These are phyloP conservation scores for Psittacula echo DNA, from an alignment of 2,797 vertebrate genomes.

Conservation along the genomic window DNA sequence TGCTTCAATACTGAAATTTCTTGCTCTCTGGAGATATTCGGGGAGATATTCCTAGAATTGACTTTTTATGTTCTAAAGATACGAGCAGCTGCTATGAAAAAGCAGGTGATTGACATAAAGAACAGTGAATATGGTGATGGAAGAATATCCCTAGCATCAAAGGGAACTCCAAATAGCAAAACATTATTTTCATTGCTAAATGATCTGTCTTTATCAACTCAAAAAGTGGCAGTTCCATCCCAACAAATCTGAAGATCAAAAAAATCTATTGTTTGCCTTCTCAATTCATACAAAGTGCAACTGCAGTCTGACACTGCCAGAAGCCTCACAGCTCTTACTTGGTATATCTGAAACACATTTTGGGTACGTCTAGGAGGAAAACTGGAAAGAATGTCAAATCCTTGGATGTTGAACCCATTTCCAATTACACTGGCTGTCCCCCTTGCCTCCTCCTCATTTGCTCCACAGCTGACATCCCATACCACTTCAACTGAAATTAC, in stretches of 20 bases:
- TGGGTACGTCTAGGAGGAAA: background rate
- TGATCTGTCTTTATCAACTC: background rate
- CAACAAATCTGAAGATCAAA: background rate
- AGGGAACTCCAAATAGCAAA: background rate
- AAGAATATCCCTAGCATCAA: background rate
- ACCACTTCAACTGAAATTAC: background rate
- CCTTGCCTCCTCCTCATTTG: background rate
- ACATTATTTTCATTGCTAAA: background rate
- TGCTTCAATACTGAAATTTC: background rate
- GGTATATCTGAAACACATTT: background rate
- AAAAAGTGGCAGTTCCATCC: background rate
- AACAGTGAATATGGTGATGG: constrained; percentile 2
- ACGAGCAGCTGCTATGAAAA: constrained; percentile 9
- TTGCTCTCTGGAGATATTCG: background rate
- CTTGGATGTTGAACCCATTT: background rate
- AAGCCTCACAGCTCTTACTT: background rate
- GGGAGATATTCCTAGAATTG: background rate
- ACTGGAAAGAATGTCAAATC: background rate
- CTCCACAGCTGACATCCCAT: background rate
- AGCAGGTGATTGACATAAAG: background rate
- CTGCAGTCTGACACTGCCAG: background rate
- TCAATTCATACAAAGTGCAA: background rate
- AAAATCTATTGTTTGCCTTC: background rate
- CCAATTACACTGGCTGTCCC: background rate
- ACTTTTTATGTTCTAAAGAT: background rate